These are phyloP conservation scores for Plectus sambesii DNA, from an alignment of 1,140 invertebrate genomes.

Conservation along the genomic window DNA sequence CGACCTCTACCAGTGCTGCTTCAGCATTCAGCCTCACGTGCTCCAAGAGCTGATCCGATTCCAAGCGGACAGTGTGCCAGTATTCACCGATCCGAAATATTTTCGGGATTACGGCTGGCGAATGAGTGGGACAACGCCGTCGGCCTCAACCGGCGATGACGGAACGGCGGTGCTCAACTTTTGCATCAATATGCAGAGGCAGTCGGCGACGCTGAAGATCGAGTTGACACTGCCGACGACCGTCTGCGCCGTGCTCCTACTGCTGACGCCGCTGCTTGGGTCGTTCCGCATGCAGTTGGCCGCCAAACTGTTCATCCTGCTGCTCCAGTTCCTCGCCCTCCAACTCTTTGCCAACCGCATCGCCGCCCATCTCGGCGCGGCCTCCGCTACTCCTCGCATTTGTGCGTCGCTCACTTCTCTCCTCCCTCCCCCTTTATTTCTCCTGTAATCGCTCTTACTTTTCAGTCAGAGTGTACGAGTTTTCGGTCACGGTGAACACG, in stretches of 20 bases:
- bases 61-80: constrained; percentile 32
- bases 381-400: constrained; percentile 34
- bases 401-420: constrained; percentile 22
- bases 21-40: constrained; percentile 35
- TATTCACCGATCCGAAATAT: constrained; percentile 44
- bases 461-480: constrained; percentile 40
- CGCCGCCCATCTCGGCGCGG: constrained; percentile 38
- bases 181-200: constrained; percentile 41
- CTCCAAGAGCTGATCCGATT: constrained; percentile 37
- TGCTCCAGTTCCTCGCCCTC: constrained; percentile 36
- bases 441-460: constrained; percentile 9
- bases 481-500: constrained; percentile 36
- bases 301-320: constrained; percentile 36
- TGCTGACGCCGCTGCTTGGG: constrained; percentile 39
- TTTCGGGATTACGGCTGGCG: constrained; percentile 44
- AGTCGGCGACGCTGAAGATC: constrained; percentile 33
- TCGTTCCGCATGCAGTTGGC: constrained; percentile 33
- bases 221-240: constrained; percentile 35
- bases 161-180: constrained; percentile 31
- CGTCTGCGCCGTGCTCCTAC: constrained; percentile 33
- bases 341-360: constrained; percentile 41
- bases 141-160: constrained; percentile 20
- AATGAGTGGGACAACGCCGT: constrained; percentile 38
- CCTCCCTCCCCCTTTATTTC: background rate
- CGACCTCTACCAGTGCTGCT: constrained; percentile 45